phyloP scores from a whole-genome alignment of 2,113 vertebrate genomes.

The Rhodinocichla rosea region DNA sequence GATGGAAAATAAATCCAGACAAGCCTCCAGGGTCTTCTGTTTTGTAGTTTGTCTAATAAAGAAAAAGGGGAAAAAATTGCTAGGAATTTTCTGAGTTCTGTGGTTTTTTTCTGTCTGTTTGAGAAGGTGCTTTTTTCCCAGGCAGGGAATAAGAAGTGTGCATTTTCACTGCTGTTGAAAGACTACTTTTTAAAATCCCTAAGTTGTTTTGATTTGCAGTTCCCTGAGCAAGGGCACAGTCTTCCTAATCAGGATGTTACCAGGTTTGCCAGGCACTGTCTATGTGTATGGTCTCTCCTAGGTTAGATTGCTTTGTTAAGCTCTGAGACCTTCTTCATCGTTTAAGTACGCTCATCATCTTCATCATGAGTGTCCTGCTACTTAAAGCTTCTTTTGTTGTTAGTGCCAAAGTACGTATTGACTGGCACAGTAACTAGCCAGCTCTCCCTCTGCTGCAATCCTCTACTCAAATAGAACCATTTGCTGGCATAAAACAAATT shows the following conservation, averaged over 20 bases:
- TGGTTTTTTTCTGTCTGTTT: background rate
- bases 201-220: background rate
- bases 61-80: background rate
- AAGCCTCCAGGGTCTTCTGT: background rate
- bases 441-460: background rate
- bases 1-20: background rate
- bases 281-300: background rate
- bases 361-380: background rate
- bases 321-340: background rate
- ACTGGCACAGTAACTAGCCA: background rate
- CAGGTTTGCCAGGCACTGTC: background rate
- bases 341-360: background rate
- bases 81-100: background rate
- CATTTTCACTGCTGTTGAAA: background rate
- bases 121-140: background rate
- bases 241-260: background rate
- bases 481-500: background rate
- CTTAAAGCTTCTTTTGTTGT: background rate
- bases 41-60: background rate
- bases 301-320: background rate
- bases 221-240: background rate
- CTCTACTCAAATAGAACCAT: background rate
- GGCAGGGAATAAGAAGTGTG: background rate
- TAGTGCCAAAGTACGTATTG: background rate
- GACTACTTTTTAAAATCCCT: background rate